Base-by-base conservation (phyloP, 2,888 invertebrate genomes). In the Troides aeacus region DNA sequence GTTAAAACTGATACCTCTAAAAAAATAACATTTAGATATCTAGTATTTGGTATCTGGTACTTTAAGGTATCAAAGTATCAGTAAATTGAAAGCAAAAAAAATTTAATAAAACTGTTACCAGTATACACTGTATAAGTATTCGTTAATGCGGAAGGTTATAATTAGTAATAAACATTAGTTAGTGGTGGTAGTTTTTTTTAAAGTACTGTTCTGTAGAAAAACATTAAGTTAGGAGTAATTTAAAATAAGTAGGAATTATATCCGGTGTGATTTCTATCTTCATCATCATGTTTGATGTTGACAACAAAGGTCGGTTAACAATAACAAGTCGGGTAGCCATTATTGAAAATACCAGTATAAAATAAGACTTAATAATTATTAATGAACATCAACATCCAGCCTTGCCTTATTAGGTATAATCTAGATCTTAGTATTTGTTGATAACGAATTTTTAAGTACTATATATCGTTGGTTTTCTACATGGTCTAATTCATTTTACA, bases 211-310 rank as follows among this genome's bases (percentile, higher is more conserved):
- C 8, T 10, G 10, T 6, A 6, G 2, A 15, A 15, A 15, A 15
- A 15, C 46, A 10, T 7, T 15, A 46, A 10, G 1, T 46, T 46
- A 46, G 12, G 10, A 46, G 46, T 46, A 50, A 50, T 50, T 50
- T 12, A 15, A 17, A 21, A 46, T 70, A 60, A 66, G 46, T 56
- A 67, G 50, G 62, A 73, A 74, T 65, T 72, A 68, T 50, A 3
- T 17, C 15, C 17, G 50, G 17, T 18, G 15, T 50, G 18, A 75
- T 77, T 79, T 85, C 77, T 83, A 83, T 85, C 83, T 82, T 86
- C 83, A 84, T 87, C 85, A 85, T 74, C 75, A 67, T 62, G 71
- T 76, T 74, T 72, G 75, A 77, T 81, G 85, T 84, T 87, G 88
- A 87, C 87, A 84, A 75, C 76, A 74, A 83, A 88, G 87, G 87